Percentiles rank a stretch among this genome's conserved stretches.
phyloP scores from a whole-genome alignment of 2,797 vertebrate species.

The Phalloptychus januarius region DNA sequence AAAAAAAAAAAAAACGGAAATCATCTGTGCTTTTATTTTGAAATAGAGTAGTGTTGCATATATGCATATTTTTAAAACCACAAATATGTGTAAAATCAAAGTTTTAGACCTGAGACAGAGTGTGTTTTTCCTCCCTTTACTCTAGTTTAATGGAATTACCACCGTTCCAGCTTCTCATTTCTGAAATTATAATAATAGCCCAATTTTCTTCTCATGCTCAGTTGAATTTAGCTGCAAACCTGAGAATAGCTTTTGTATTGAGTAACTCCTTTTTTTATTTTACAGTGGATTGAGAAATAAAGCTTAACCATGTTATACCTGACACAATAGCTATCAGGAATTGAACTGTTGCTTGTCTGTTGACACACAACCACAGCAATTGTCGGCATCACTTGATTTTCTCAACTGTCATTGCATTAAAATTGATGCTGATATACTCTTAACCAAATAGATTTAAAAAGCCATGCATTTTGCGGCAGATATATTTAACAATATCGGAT shows the following conservation, averaged over 20 bases:
- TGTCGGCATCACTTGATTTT: neutral
- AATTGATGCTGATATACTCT: neutral
- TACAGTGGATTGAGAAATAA: constrained; percentile 17
- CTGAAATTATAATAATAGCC: constrained; percentile 16
- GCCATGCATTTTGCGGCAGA: neutral
- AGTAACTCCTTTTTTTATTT: neutral
- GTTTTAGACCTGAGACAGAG: constrained; percentile 1
- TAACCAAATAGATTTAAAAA: neutral
- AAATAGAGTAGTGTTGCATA: neutral
- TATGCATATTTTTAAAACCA: neutral
- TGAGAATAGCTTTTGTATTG: neutral
- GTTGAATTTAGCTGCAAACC: neutral
- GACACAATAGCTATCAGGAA: neutral
- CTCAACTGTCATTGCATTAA: neutral
- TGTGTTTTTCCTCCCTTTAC: constrained; percentile 32
- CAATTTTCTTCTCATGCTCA: neutral
- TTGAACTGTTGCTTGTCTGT: neutral
- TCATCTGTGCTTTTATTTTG: constrained; percentile 20
- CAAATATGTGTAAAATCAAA: neutral
- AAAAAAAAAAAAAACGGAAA: too few relatives aligned
- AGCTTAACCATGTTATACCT: neutral
- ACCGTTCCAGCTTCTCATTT: constrained; percentile 26
- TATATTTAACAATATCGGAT: neutral
- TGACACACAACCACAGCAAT: neutral
- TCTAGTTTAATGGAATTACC: constrained; percentile 22